phyloP scores from a whole-genome alignment of 1,140 invertebrate species.

The Cydia pomonella region DNA sequence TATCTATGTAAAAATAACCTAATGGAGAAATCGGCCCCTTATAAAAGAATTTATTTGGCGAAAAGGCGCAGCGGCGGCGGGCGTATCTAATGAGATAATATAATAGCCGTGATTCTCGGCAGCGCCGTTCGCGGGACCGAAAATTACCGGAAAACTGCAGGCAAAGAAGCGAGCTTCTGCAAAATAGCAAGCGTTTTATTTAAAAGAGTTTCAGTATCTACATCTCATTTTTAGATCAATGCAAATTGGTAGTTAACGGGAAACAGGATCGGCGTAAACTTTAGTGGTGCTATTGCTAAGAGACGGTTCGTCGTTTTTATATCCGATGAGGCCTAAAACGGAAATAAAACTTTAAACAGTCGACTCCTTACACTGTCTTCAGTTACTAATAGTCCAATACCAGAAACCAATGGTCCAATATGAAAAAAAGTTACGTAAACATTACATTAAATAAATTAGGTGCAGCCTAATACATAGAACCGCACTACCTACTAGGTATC shows the following conservation, averaged over 20 bases:
- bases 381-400: too few relatives aligned
- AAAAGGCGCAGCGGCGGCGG: constrained; percentile 62
- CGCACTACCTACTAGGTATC: too few relatives aligned
- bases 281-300: not conserved
- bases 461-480: too few relatives aligned
- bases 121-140: constrained; percentile 66
- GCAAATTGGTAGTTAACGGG: constrained; percentile 11
- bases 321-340: too few relatives aligned
- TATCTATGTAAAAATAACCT: constrained; percentile 51
- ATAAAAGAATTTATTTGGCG: constrained; percentile 75
- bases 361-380: too few relatives aligned
- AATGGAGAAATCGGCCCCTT: constrained; percentile 68
- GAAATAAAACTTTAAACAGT: too few relatives aligned
- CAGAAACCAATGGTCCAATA: too few relatives aligned
- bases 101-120: constrained; percentile 75
- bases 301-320: too few relatives aligned
- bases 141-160: constrained; percentile 78
- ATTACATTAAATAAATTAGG: too few relatives aligned
- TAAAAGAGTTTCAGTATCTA: constrained; percentile 27
- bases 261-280: not conserved
- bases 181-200: constrained; percentile 44
- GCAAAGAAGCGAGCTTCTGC: constrained; percentile 54
- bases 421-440: too few relatives aligned
- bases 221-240: constrained; percentile 16
- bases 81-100: constrained; percentile 79